Base-by-base conservation (phyloP, 2,797 vertebrate genomes). In the Telmatherina bonti region DNA sequence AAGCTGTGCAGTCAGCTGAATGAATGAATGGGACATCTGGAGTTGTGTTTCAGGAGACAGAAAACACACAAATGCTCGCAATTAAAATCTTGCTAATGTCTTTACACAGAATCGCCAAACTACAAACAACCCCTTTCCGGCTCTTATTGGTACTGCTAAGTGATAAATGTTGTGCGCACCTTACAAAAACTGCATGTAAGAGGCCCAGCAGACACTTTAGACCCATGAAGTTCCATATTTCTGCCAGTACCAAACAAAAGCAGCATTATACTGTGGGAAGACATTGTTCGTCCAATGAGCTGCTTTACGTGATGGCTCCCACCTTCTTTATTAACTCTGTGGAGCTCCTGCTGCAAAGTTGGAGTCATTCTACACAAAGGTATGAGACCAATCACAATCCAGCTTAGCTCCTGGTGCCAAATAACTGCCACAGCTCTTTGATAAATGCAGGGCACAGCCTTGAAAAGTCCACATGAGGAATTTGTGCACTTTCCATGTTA, bases 181-280 rank as follows among this genome's bases (percentile, higher is more conserved):
- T 87, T 53, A 53, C 73, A 78, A 79, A 88, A 89, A 90, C 88
- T 78, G 79, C 66, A 89, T 78, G 90, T 89, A 91, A 88, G 85
- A 80, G 83, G 66, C 74, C 66, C 54, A 1, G 63, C 72, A 55
- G 82, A 83, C 78, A 74, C 67, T 70, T 80, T 72, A 76, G 82
- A 85, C 58, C 69, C 68, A 83, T 75, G 73, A 78, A 79, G 82
- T 76, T 86, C 82, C 65, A 54, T 69, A 71, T 75, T 85, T 58
- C 70, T 53, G 72, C 83, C 43, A 0, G 74, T 8, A 63, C 33
- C 69, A 64, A 79, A 89, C 88, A 92, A 92, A 89, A 81, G 80
- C 74, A 20, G 80, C 79, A 79, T 91, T 91, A 85, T 90, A 11
- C 62, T 43, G 61, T 5, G 20, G 24, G 9, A 67, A 81, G 59